A percentile compares a stretch with the other conserved stretches of the same genome.
Evolutionary conservation across 2,888 invertebrate species (phyloP).

Genomic region (Dione vanillae): DNA sequence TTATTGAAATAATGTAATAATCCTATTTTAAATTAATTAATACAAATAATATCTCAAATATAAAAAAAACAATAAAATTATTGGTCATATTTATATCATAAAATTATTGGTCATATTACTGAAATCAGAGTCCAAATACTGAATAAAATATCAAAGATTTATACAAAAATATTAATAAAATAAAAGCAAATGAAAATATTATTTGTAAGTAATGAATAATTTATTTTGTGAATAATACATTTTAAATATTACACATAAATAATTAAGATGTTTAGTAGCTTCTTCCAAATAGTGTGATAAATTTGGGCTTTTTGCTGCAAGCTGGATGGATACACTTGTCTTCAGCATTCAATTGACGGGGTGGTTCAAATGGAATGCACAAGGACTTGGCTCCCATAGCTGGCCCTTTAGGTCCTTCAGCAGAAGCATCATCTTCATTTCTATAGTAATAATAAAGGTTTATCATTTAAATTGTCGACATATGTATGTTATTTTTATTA

Average conservation of each 20-base stretch:
- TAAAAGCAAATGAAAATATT: not conserved
- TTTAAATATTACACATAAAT: not conserved
- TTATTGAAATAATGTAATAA: too few species aligned
- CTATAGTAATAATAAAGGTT: constrained; percentile 69
- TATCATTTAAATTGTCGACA: not conserved
- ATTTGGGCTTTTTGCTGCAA: constrained; percentile 91
- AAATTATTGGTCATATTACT: too few species aligned
- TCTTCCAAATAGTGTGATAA: constrained; percentile 96
- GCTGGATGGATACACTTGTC: constrained; percentile 94
- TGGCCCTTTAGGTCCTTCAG: constrained; percentile 91
- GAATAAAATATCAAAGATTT: too few species aligned
- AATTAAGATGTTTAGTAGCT: constrained; percentile 87
- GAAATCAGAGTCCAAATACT: too few species aligned
- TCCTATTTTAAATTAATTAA: too few species aligned
- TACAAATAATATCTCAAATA: too few species aligned
- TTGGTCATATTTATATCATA: too few species aligned
- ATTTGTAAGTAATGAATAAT: constrained; percentile 13
- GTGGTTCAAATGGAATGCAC: constrained; percentile 98
- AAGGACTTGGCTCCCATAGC: constrained; percentile 99
- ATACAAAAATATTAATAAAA: too few species aligned
- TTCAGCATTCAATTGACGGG: constrained; percentile 83
- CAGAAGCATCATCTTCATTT: constrained; percentile 84
- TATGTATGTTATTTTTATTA: not conserved
- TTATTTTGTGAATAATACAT: constrained; percentile 18
- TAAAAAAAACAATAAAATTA: too few species aligned